Evolutionary conservation across 92 coral and sea anemone species (phyloP).

Genomic region (Phenganax subtilis): DNA sequence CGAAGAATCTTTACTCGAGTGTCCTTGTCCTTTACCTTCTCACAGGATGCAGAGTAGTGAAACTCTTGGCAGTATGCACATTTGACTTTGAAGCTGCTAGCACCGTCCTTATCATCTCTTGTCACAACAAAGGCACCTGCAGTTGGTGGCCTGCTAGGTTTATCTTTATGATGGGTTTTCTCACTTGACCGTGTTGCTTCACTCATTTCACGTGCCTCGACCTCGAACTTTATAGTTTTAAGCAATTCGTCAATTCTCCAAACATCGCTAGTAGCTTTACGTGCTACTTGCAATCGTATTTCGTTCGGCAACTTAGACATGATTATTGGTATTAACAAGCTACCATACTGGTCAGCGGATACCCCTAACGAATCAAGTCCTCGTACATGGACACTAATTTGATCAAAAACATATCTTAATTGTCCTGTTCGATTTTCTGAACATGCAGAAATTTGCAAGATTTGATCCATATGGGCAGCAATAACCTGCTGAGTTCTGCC

Average conservation of each 20-base stretch:
- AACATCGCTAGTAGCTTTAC: slow-evolving; percentile 20
- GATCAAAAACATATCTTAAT: slow-evolving; percentile 18
- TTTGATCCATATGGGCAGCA: slow-evolving; percentile 40
- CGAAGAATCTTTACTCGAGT: slow-evolving; percentile 22
- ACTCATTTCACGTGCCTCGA: slow-evolving; percentile 25
- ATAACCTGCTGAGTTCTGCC: slow-evolving; percentile 24
- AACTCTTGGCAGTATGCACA: slow-evolving; percentile 23
- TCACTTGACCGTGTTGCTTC: slow-evolving; percentile 6
- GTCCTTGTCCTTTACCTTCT: slow-evolving; percentile 15
- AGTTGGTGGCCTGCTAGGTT: neutral
- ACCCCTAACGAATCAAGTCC: slow-evolving; percentile 41
- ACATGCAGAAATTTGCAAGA: slow-evolving; percentile 29
- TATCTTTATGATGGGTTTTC: neutral
- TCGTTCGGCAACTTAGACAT: slow-evolving; percentile 36
- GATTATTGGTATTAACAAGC: slow-evolving; percentile 34
- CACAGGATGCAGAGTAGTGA: slow-evolving; percentile 26
- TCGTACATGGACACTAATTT: slow-evolving; percentile 27
- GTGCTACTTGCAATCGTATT: slow-evolving; percentile 30
- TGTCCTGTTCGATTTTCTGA: slow-evolving; percentile 23
- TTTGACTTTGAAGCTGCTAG: slow-evolving; percentile 9
- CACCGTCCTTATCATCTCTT: slow-evolving; percentile 12
- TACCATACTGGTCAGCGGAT: slow-evolving; percentile 32
- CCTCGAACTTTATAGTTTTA: slow-evolving; percentile 16
- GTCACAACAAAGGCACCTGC: slow-evolving; percentile 18
- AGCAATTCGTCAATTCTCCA: slow-evolving; percentile 12